A percentile compares a stretch with the other conserved stretches of the same genome.
Conservation (phyloP, 2,797 vertebrate species). For the Peromyscus melanophrys region DNA sequence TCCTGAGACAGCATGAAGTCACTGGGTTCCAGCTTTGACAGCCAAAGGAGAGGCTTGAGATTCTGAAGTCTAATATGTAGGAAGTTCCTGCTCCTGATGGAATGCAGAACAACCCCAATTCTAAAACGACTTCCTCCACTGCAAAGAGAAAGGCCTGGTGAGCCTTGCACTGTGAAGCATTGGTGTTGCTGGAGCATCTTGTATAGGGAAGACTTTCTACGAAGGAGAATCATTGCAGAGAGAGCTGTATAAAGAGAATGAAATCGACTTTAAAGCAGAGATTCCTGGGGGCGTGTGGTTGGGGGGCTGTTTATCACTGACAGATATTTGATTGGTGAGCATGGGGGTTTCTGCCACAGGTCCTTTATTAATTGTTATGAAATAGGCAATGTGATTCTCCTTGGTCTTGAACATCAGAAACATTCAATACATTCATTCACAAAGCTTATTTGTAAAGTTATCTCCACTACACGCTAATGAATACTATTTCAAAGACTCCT, state of each 20-base stretch:
- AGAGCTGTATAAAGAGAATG: not conserved
- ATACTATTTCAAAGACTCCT: constrained; percentile 16
- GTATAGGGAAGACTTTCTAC: not conserved
- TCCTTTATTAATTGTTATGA: not conserved
- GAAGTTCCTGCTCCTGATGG: constrained; percentile 42
- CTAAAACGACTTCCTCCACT: constrained; percentile 49
- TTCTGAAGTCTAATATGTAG: not conserved
- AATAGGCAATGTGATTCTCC: not conserved
- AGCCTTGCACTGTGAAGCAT: not conserved
- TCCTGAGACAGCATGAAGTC: constrained; percentile 16
- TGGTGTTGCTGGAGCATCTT: not conserved
- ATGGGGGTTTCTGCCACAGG: not conserved
- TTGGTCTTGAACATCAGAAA: not conserved
- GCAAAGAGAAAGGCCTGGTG: not conserved
- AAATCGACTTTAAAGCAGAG: not conserved
- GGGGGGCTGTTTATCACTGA: not conserved
- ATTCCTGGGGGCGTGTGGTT: not conserved
- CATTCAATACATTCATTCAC: not conserved
- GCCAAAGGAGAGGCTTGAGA: not conserved
- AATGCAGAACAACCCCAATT: constrained; percentile 30
- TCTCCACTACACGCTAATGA: not conserved
- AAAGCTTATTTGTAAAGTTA: constrained; percentile 52
- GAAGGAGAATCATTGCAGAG: not conserved
- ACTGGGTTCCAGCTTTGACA: constrained; percentile 22
- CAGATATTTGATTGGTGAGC: not conserved